Conservation (phyloP, 1,140 invertebrate species). For the Planococcus citri region DNA sequence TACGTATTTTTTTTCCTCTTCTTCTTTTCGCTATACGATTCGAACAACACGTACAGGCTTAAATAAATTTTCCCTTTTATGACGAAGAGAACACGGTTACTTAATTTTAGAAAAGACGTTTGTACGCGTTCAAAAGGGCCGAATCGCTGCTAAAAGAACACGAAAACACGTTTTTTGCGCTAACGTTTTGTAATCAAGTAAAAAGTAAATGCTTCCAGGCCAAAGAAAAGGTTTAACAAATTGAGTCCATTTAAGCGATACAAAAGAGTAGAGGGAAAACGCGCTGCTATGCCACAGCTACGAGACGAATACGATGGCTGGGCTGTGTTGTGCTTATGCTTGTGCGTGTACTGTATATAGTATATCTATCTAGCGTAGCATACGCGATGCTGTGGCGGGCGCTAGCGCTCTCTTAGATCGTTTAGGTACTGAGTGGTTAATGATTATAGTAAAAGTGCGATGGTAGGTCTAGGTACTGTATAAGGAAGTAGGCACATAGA, state of each 20-base stretch:
- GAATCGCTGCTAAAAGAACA: no score
- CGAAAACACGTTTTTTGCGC: conserved; percentile 1
- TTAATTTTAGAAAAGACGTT: neutral
- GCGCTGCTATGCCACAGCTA: neutral
- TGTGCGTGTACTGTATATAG: no score
- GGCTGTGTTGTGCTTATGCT: neutral
- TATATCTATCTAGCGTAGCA: no score
- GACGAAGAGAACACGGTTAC: neutral
- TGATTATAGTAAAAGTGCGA: neutral
- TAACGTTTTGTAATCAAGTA: neutral
- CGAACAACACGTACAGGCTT: neutral
- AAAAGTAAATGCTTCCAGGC: neutral
- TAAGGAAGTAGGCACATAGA: no score
- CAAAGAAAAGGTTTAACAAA: conserved; percentile 4
- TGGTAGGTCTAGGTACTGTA: no score
- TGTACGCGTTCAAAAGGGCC: neutral
- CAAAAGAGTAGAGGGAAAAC: neutral
- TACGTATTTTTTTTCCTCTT: no score
- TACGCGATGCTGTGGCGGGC: no score
- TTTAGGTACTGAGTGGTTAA: neutral
- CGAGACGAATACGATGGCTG: neutral
- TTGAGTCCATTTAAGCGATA: conserved; percentile 6
- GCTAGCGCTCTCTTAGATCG: no score
- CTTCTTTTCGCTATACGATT: neutral
- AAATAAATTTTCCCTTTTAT: conserved; percentile 4